These are phyloP conservation scores for Papilio helenus DNA, from an alignment of 1,140 invertebrate genomes.

Conservation along the genomic window DNA sequence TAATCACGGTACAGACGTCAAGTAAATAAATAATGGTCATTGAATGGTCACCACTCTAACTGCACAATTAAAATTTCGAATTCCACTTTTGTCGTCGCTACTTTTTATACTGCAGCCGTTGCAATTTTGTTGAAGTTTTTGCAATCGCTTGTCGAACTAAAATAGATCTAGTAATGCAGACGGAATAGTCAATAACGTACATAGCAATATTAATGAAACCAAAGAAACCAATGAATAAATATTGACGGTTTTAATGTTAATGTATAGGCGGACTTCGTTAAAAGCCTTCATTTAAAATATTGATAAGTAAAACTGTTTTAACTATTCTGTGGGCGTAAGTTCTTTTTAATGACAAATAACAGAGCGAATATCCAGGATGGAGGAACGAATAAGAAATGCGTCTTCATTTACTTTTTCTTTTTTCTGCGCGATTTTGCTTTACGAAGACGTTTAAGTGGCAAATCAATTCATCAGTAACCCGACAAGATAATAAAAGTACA, in stretches of 20 bases:
- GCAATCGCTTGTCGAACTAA: constrained; percentile 47
- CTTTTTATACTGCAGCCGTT: constrained; percentile 44
- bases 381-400: neutral
- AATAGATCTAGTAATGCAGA: constrained; percentile 48
- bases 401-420: neutral
- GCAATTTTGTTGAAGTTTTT: constrained; percentile 57
- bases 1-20: constrained; percentile 36
- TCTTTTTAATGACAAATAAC: constrained; percentile 7
- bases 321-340: neutral
- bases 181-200: constrained; percentile 49
- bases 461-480: constrained; percentile 11
- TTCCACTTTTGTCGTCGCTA: constrained; percentile 47
- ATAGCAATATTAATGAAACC: neutral
- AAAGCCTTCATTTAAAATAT: constrained; percentile 14
- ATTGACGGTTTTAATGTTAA: neutral
- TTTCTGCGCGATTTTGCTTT: neutral
- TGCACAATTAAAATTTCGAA: constrained; percentile 61
- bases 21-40: constrained; percentile 37
- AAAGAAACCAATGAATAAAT: neutral
- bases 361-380: neutral
- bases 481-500: neutral
- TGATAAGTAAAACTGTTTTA: neutral
- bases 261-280: constrained; percentile 4
- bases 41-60: constrained; percentile 40
- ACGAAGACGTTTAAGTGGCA: neutral